phyloP scores from a whole-genome alignment of 2,888 invertebrate species.

The Athrips mouffetella region DNA sequence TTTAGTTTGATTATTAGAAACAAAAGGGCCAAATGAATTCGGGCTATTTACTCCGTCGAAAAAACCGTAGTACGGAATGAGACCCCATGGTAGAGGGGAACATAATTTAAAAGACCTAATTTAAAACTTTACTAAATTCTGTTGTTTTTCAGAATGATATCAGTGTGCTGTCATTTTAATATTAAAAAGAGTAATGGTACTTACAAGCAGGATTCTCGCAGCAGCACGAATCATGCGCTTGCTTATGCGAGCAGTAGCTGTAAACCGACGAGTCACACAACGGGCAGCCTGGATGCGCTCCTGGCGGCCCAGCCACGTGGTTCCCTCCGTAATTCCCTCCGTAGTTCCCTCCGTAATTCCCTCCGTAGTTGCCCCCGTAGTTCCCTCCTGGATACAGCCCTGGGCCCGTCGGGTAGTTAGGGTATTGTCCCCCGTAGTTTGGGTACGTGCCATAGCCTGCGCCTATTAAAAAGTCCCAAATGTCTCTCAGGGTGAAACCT shows the following conservation, averaged over 20 bases:
- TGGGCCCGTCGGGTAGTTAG: slow-evolving; percentile 27
- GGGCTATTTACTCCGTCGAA: too few species aligned
- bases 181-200: too few species aligned
- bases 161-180: too few species aligned
- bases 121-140: too few species aligned
- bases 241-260: slow-evolving; percentile 85
- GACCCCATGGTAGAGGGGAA: too few species aligned
- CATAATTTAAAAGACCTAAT: too few species aligned
- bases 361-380: slow-evolving; percentile 34
- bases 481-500: slow-evolving; percentile 71
- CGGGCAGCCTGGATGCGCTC: slow-evolving; percentile 80
- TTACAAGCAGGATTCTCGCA: slow-evolving; percentile 77
- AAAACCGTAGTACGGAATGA: too few species aligned
- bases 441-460: slow-evolving; percentile 50
- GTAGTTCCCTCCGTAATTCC: slow-evolving; percentile 34
- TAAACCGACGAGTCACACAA: slow-evolving; percentile 87
- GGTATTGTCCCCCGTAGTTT: slow-evolving; percentile 28
- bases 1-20: too few species aligned
- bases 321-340: slow-evolving; percentile 28
- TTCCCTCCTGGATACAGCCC: slow-evolving; percentile 36
- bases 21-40: too few species aligned
- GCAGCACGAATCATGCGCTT: slow-evolving; percentile 87
- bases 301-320: slow-evolving; percentile 56
- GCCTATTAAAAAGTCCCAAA: slow-evolving; percentile 72
- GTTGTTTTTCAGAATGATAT: too few species aligned